phyloP scores from a whole-genome alignment of 1,140 invertebrate genomes.

The Drosophila ercepeae region DNA sequence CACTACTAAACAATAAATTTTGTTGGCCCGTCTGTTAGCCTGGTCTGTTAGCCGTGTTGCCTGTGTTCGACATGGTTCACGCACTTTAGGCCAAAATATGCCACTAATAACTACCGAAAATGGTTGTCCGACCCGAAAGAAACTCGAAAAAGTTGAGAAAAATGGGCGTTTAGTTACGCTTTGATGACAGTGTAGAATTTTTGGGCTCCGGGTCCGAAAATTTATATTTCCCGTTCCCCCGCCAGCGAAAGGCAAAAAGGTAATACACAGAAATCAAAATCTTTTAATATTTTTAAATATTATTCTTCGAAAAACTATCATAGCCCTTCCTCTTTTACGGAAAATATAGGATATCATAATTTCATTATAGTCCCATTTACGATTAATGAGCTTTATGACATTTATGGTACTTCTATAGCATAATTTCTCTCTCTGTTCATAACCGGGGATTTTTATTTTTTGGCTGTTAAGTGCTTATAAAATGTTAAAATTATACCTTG shows the following conservation, averaged over 20 bases:
- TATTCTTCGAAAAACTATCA: too few relatives aligned
- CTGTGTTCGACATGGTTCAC: conserved; percentile 76
- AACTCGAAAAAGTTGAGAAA: conserved; percentile 71
- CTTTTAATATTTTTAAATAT: background rate
- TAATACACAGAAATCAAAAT: conserved; percentile 1
- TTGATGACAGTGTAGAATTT: conserved; percentile 82
- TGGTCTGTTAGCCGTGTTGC: conserved; percentile 30
- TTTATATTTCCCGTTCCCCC: conserved; percentile 76
- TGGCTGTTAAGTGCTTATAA: conserved; percentile 68
- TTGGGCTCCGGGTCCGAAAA: conserved; percentile 48
- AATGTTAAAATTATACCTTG: conserved; percentile 69
- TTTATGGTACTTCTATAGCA: background rate
- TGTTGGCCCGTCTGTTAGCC: conserved; percentile 43
- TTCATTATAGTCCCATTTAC: too few relatives aligned
- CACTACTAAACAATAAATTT: conserved; percentile 75
- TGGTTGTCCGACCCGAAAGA: conserved; percentile 49
- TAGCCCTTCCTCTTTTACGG: too few relatives aligned
- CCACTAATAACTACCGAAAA: conserved; percentile 82
- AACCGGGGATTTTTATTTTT: conserved; percentile 30
- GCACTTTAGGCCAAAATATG: conserved; percentile 82
- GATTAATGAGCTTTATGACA: too few relatives aligned
- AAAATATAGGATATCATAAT: too few relatives aligned
- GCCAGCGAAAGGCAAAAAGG: conserved; percentile 32
- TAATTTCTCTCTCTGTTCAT: conserved; percentile 33
- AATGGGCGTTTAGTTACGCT: conserved; percentile 83